Evolutionary conservation across 1,140 invertebrate species (phyloP), one percentile per base, ranked within the genome.

Genomic region (Idris sp.): DNA sequence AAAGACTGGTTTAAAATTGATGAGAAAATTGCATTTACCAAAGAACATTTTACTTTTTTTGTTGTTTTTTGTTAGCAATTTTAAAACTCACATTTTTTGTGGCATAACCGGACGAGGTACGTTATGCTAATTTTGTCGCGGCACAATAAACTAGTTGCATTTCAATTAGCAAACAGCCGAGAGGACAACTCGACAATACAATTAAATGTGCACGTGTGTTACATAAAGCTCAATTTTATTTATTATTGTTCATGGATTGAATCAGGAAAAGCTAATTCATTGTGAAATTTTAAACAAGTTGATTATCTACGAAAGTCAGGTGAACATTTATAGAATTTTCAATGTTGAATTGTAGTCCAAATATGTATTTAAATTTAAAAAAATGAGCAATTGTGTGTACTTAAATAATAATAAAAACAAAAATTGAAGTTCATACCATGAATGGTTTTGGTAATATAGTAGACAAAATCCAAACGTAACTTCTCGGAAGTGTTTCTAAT

Each of bases 381-480:
- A n/a, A n/a, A n/a, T n/a, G n/a, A n/a, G n/a, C n/a, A n/a, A n/a
- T n/a, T n/a, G n/a, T n/a, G n/a, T n/a, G n/a, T n/a, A n/a, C n/a
- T n/a, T 22, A 22, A 22, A 14, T 43, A 5, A 28, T 11, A 22
- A 31, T 11, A 30, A 6, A 4, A 22, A 22, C 28, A 16, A 31
- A 8, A 31, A 30, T 9, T 30, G 2, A 30, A 30, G n/a, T 9
- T 43, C 25, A 19, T 83, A 87, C 86, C 81, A 91, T 91, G 81
- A 93, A 95, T 2, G 92, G 82, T 8, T 90, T 88, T 0, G 94
- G 92, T 74, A 95, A 86, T 5, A 92, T 91, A 15, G 91, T 91
- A 1, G 93, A 91, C 61, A 96, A 85, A 26, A 96, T 86, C 94
- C 94, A 96, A 2, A 94, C 93, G 74, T 91, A 90, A 46, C 93